Base-by-base conservation (phyloP, 2,888 invertebrate species). In the Chrysolina haemoptera region DNA sequence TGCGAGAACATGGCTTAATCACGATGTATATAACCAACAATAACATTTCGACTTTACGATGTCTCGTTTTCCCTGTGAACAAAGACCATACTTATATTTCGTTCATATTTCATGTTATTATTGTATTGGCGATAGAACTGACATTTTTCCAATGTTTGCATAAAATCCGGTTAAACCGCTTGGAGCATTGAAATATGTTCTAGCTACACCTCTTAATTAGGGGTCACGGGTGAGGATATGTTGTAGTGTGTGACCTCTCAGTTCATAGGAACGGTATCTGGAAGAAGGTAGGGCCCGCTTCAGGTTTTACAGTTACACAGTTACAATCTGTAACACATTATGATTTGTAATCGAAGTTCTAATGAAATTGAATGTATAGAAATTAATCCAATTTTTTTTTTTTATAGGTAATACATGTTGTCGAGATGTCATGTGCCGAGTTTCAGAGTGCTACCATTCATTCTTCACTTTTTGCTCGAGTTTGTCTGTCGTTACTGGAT, bases 171-270 rank as follows among this genome's bases (percentile, higher is more conserved):
- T 59, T 8, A 27, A 22, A 59, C 35, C 4, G 59, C 59, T 5
- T 27, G 27, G 59, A 27, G n/a, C 11, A 59, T 11, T 59, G 27
- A 59, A 27, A 16, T n/a, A 59, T 59, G 11, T 27, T 59, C 35
- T n/a, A 35, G 59, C 59, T 59, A 35, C 22, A 59, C n/a, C 35
- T 27, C 16, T 59, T n/a, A 14, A 59, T 59, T 27, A 59, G 8
- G 59, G 59, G 22, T 27, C 59, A 27, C 35, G 20, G 6, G 22
- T 22, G 53, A 16, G 53, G 59, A 59, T 59, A 59, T 59, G 59
- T 53, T 3, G 53, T 53, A 20, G 3, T 27, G 59, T 59, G 27
- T 59, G 16, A 59, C 14, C 35, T 59, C 27, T 35, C 14, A 14
- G 35, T 59, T 59, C 20, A 11, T 18, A 53, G 53, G 27, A 59